phyloP scores from a whole-genome alignment of 1,140 invertebrate species.

The Kradibia gibbosae region DNA sequence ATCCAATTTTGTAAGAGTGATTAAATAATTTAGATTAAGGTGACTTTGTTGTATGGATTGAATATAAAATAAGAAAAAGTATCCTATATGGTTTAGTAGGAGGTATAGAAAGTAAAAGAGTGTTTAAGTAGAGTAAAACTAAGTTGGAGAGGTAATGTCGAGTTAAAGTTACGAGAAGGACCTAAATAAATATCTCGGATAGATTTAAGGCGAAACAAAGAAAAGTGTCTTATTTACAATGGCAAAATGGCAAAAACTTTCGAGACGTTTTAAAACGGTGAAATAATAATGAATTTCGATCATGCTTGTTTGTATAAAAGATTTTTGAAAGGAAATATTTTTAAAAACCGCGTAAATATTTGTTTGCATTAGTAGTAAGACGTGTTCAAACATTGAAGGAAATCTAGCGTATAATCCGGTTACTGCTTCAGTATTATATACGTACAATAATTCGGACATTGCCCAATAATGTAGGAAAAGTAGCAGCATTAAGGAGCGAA shows the following conservation, averaged over 20 bases:
- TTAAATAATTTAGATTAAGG: neutral
- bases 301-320: too few species aligned
- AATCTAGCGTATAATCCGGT: too few species aligned
- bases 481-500: too few species aligned
- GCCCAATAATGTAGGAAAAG: too few species aligned
- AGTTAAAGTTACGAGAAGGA: neutral
- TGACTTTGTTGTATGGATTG: neutral
- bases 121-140: neutral
- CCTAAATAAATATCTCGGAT: conserved; percentile 5
- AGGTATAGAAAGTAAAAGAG: neutral
- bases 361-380: too few species aligned
- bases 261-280: neutral
- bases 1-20: neutral
- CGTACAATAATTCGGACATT: too few species aligned
- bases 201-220: neutral
- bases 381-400: too few species aligned
- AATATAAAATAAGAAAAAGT: neutral
- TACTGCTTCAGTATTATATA: too few species aligned
- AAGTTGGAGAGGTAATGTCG: neutral
- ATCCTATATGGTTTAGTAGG: neutral
- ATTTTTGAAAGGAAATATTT: too few species aligned
- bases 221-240: neutral
- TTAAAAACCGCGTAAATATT: neutral
- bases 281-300: neutral
- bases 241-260: neutral